phyloP scores from a whole-genome alignment of 2,797 vertebrate genomes.

The Crenuchus spilurus region DNA sequence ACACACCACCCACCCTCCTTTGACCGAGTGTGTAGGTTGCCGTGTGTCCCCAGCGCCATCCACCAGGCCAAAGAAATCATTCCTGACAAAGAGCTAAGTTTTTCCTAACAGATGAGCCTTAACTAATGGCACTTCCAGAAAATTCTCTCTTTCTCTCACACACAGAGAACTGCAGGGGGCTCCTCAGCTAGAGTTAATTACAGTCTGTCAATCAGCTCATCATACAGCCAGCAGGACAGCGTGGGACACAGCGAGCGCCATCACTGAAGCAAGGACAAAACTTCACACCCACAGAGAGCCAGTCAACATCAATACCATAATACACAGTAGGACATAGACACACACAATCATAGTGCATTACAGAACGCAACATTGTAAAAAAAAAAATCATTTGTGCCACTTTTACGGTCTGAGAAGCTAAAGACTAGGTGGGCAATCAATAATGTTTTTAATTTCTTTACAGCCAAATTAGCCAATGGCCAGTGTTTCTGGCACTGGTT shows the following conservation, averaged over 20 bases:
- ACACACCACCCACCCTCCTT: constrained; percentile 13
- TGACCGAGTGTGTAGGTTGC: constrained; percentile 29
- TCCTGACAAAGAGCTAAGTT: constrained; percentile 34
- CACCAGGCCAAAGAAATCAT: constrained; percentile 44
- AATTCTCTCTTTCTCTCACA: background rate
- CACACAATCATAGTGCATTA: background rate
- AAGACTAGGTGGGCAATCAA: too few relatives aligned
- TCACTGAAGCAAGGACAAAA: background rate
- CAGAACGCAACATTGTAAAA: background rate
- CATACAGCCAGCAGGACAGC: background rate
- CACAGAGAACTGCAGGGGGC: background rate
- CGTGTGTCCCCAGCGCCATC: constrained; percentile 33
- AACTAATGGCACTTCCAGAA: constrained; percentile 29
- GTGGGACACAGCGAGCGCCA: background rate
- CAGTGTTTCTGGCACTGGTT: too few relatives aligned
- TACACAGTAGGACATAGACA: background rate
- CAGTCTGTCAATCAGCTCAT: constrained; percentile 1
- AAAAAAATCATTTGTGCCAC: background rate
- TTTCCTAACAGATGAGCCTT: constrained; percentile 40
- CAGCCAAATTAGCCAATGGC: too few relatives aligned
- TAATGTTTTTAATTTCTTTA: too few relatives aligned
- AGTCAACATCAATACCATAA: constrained; percentile 8
- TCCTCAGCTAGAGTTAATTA: constrained; percentile 13
- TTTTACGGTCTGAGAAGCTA: too few relatives aligned
- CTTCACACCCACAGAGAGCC: background rate